Conservation (phyloP, 2,888 invertebrate species). For the Agonopterix subpropinquella region DNA sequence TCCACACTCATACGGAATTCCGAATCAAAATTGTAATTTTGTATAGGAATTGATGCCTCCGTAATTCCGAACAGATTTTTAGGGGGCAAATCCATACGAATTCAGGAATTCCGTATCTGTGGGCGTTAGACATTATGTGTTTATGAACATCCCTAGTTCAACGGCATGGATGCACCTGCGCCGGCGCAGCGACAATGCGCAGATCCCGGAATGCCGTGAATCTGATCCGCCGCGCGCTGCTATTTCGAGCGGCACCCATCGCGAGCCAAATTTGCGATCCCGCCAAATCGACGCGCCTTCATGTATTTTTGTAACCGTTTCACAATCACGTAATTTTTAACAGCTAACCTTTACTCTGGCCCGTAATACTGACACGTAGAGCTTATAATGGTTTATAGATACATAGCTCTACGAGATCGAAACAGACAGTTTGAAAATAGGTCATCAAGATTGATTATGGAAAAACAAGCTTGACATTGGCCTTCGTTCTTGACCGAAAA, state of each 20-base stretch:
- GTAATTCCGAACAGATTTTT: too few species aligned
- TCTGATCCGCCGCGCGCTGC: conserved; percentile 63
- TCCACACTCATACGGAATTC: too few species aligned
- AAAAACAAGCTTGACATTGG: conserved; percentile 63
- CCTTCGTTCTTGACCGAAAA: conserved; percentile 51
- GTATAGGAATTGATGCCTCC: too few species aligned
- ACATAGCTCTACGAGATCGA: not conserved
- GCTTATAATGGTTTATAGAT: not conserved
- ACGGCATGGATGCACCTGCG: conserved; percentile 9
- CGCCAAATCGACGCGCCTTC: conserved; percentile 65
- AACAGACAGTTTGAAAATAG: conserved; percentile 7
- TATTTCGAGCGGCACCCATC: conserved; percentile 62
- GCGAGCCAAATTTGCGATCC: conserved; percentile 73
- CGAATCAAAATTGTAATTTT: too few species aligned
- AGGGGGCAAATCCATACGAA: too few species aligned
- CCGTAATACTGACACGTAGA: not conserved
- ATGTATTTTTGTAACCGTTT: conserved; percentile 68
- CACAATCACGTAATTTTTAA: conserved; percentile 52
- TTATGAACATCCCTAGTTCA: not conserved
- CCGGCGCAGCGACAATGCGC: conserved; percentile 36
- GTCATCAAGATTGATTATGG: conserved; percentile 17
- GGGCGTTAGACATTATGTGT: not conserved
- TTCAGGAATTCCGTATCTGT: too few species aligned
- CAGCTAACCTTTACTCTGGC: conserved; percentile 18
- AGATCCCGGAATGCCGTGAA: conserved; percentile 63